Conservation (phyloP, 2,113 vertebrate species). For the Malurus elegans region DNA sequence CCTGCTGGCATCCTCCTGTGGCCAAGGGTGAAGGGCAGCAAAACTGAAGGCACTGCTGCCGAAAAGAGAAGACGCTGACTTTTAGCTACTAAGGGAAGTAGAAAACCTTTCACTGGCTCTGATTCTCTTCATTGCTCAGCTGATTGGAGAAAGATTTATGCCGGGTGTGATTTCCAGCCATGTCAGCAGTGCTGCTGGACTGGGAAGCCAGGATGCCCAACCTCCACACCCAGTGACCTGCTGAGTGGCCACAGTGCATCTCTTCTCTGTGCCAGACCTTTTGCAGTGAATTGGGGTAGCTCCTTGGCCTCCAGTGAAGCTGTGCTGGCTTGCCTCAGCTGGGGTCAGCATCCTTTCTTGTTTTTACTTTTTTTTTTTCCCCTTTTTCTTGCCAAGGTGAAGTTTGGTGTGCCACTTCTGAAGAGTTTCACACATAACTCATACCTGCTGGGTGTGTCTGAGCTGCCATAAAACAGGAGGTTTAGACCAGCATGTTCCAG, state of each 20-base stretch:
- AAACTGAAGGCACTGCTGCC: neutral
- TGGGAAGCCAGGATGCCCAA: neutral
- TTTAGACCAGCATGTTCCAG: neutral
- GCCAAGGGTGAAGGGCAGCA: neutral
- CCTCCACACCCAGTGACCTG: fast-evolving
- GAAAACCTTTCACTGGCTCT: neutral
- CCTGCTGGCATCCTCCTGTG: neutral
- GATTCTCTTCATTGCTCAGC: neutral
- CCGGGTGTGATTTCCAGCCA: neutral
- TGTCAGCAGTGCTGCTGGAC: neutral
- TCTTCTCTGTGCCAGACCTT: neutral
- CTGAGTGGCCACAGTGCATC: neutral
- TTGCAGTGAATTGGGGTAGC: neutral
- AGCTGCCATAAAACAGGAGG: neutral
- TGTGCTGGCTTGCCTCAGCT: neutral
- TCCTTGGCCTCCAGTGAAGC: neutral
- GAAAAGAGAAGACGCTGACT: neutral
- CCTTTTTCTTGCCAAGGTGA: neutral
- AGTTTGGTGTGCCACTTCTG: neutral
- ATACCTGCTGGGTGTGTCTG: neutral
- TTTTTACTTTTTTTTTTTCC: neutral
- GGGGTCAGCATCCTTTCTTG: neutral
- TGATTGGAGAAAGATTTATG: neutral
- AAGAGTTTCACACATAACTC: neutral
- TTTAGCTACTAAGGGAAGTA: neutral